Conservation (phyloP, 2,113 vertebrate species). For the Heterocephalus glaber region DNA sequence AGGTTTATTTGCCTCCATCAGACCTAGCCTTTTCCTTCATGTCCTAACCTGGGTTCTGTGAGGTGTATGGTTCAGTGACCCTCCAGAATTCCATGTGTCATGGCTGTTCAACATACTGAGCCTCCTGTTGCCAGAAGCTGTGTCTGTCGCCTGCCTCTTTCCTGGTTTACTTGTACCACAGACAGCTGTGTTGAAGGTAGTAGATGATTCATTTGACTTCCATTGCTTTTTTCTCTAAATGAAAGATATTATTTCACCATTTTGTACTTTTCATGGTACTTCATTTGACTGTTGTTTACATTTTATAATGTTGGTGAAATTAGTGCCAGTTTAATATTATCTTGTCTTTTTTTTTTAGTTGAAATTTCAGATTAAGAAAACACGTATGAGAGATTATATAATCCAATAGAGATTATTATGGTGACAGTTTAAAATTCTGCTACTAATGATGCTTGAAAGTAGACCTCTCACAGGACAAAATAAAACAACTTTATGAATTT, state of each 20-base stretch:
- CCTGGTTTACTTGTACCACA: background rate
- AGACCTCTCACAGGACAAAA: background rate
- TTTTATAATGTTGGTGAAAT: constrained; percentile 20
- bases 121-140: background rate
- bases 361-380: background rate
- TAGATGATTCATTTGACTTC: background rate
- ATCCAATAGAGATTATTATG: background rate
- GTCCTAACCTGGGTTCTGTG: background rate
- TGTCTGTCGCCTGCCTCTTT: background rate
- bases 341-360: background rate
- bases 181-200: background rate
- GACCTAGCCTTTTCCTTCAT: background rate
- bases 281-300: background rate
- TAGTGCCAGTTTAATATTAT: background rate
- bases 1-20: background rate
- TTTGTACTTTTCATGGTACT: background rate
- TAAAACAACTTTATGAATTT: background rate
- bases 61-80: background rate
- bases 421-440: background rate
- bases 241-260: background rate
- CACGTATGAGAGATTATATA: constrained; percentile 8
- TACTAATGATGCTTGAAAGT: background rate
- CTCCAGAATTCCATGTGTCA: rapidly evolving
- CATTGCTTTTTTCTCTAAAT: background rate
- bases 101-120: background rate